Conservation (phyloP, 35 echinoderm and acorn worm genomes). For the Eucidaris tribuloides region DNA sequence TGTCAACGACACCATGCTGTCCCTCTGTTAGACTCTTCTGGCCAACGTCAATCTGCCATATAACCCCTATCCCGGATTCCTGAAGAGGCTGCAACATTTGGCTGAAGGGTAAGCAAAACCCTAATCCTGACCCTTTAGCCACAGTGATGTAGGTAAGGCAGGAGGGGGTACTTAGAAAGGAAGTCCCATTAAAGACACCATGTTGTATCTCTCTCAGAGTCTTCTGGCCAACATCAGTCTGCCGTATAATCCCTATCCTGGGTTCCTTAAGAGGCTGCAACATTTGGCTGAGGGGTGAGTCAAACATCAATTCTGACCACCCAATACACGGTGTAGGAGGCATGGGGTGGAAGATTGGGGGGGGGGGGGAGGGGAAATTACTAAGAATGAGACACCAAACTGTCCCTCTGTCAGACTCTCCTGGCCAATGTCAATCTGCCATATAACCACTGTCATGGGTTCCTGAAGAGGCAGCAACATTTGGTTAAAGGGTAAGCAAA, state of each 20-base stretch:
- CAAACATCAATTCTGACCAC: too few species aligned
- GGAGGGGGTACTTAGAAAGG: too few species aligned
- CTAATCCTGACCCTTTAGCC: too few species aligned
- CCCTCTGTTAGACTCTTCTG: constrained; percentile 23
- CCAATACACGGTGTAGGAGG: too few species aligned
- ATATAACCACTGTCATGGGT: constrained; percentile 58
- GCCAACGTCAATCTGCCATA: constrained; percentile 42
- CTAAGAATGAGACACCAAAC: constrained; percentile 23
- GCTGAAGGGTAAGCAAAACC: constrained; percentile 62
- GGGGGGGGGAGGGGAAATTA: too few species aligned
- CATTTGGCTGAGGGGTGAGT: constrained; percentile 50
- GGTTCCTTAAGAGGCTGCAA: constrained; percentile 20
- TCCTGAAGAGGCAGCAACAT: constrained; percentile 21
- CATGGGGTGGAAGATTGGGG: too few species aligned
- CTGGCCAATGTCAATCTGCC: constrained; percentile 33
- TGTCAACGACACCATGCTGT: constrained; percentile 25
- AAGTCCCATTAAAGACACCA: constrained; percentile 6
- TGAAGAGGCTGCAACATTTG: constrained; percentile 12
- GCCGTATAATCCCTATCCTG: constrained; percentile 68
- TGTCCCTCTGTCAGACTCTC: constrained; percentile 19
- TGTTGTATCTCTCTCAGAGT: constrained; percentile 23
- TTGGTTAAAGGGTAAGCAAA: constrained; percentile 48
- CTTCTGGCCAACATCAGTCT: constrained; percentile 24
- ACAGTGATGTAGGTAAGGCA: too few species aligned
- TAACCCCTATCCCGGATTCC: constrained; percentile 61